Evolutionary conservation across 2,888 invertebrate species (phyloP), one percentile per base, ranked within the genome.

Genomic region (Lymantria dispar): DNA sequence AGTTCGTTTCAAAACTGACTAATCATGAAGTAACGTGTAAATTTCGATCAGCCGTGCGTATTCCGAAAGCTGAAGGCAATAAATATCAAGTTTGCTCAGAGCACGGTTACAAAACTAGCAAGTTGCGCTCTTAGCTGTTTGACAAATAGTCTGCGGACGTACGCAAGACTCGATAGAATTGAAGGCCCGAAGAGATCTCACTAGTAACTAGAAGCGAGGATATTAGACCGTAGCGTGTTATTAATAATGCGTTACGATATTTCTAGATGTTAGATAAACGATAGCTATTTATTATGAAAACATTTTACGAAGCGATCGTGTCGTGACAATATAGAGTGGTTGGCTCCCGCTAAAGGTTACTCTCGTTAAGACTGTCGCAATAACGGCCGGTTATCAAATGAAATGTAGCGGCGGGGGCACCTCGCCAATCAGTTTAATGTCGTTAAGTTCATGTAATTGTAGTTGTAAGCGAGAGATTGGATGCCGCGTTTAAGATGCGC

Each of bases 251-350:
- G 73, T 72, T 65, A 67, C 71, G 72, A 71, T 76, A 73, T 73
- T 73, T 72, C 64, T 58, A 56, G 69, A 67, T 68, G 68, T 64
- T 63, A 80, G 83, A 83, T 80, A 85, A 85, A 78, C 75, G 74
- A 73, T 77, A 78, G 74, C 77, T 74, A 85, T 88, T 85, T 83
- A 83, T 83, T 80, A 84, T 72, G 72, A 75, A 71, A 61, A 69
- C 73, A 78, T 63, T 74, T 79, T 74, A 77, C 73, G 62, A 76
- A 71, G 72, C 76, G 85, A 85, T 87, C 78, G 68, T 72, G 72
- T 83, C 88, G 85, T 87, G 86, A 88, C 88, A 88, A 87, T 89
- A 80, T 85, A 74, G 83, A 85, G 80, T 85, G 82, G 72, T 76
- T 77, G 76, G 80, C 81, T 82, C 76, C 79, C 72, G 74, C 67